Percentiles rank a stretch among this genome's conserved stretches.
Evolutionary conservation across 2,797 vertebrate species (phyloP).

Genomic region (Smutsia temminckii): DNA sequence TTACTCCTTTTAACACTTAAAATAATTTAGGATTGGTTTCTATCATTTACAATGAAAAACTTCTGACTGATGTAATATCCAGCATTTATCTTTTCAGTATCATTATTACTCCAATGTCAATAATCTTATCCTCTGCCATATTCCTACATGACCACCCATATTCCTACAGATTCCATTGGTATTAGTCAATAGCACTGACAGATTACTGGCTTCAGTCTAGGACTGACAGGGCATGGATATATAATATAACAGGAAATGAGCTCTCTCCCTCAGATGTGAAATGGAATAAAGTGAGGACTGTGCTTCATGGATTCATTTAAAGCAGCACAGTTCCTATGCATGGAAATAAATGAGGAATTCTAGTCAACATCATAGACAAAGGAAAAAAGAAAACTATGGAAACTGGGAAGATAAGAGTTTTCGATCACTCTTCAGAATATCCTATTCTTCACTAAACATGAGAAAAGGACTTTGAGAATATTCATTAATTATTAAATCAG

Average conservation of each 20-base stretch:
- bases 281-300: not conserved
- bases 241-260: not conserved
- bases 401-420: not conserved
- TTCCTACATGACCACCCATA: not conserved
- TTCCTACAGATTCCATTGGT: not conserved
- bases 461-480: not conserved
- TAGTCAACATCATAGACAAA: not conserved
- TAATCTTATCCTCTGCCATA: not conserved
- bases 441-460: not conserved
- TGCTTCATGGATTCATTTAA: not conserved
- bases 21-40: not conserved
- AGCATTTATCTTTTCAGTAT: not conserved
- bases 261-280: accelerated
- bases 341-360: not conserved
- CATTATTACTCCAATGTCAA: not conserved
- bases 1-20: not conserved
- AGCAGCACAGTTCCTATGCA: not conserved
- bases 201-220: not conserved
- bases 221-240: not conserved
- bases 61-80: not conserved
- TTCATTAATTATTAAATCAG: not conserved
- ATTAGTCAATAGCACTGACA: not conserved
- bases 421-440: not conserved
- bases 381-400: not conserved
- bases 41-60: not conserved